Conservation (phyloP, 2,888 invertebrate genomes). For the Acholoe squamosa region DNA sequence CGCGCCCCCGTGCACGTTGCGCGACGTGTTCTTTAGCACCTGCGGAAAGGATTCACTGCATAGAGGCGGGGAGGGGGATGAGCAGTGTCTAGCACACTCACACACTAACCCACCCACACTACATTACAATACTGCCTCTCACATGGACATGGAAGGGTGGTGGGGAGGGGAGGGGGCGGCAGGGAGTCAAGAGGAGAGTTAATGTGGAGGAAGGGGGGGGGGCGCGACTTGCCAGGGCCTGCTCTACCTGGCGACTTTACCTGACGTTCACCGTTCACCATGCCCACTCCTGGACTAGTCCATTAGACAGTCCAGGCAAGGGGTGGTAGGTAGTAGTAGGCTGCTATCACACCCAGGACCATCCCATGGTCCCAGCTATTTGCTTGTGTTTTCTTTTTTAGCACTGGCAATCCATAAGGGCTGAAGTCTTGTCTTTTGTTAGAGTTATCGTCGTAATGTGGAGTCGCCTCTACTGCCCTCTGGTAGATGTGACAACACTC, state of each 20-base stretch:
- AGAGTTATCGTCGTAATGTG: slow-evolving; percentile 21
- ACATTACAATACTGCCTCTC: neutral
- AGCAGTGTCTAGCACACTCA: neutral
- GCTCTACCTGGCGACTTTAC: slow-evolving; percentile 55
- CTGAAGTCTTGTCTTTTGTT: slow-evolving; percentile 41
- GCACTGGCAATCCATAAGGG: slow-evolving; percentile 28
- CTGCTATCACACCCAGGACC: slow-evolving; percentile 51
- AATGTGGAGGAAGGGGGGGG: neutral
- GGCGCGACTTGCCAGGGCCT: slow-evolving; percentile 39
- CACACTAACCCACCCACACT: neutral
- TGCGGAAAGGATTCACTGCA: neutral
- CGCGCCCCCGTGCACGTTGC: neutral
- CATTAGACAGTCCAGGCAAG: neutral
- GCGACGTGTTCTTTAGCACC: neutral
- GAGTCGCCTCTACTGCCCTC: neutral
- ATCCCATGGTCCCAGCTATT: neutral
- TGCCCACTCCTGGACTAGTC: slow-evolving; percentile 39
- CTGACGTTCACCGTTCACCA: slow-evolving; percentile 43
- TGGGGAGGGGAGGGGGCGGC: neutral
- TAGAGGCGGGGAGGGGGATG: neutral
- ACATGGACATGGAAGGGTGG: neutral
- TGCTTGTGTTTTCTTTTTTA: neutral
- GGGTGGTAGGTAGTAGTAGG: neutral
- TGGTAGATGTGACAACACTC: neutral
- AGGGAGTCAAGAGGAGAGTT: neutral